Base-by-base conservation (phyloP, 2,888 invertebrate genomes). In the Platycheirus rosarum region DNA sequence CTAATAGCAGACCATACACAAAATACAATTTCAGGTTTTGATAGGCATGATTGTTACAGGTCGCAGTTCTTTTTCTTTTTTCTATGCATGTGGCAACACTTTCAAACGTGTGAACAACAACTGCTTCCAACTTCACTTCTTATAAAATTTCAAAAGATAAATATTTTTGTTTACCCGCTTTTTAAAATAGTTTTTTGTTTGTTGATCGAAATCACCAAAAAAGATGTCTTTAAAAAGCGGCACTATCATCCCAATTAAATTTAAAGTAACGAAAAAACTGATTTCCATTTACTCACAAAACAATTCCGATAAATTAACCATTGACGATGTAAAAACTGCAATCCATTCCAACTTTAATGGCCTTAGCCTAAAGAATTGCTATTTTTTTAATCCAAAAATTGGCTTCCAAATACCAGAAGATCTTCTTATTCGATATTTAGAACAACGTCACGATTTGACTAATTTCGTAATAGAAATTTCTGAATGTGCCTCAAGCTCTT, bases 381-480 rank as follows among this genome's bases (percentile, higher is more conserved):
- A 88, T 80, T 89, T 89, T 84, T 88, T 88, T 65, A 89, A 89
- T 84, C 88, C 88, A 82, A 89, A 88, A 78, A 89, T 89, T 80
- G 89, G 89, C 71, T 89, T 89, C 76, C 88, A 88, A 74, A 89
- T 89, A 85, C 89, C 89, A 44, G 89, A 89, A 73, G 89, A 89
- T 35, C 84, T 89, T 49, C 71, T 89, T 73, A 85, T 89, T 60
- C 86, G 88, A 60, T 89, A 89, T 80, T 86, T 89, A 86, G 88
- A 86, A 37, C 89, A 89, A 84, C 86, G 88, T 13, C 88, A 87
- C 62, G 89, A 89, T 86, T 86, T 89, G 69, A 89, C 89, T 65
- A 89, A 89, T 87, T 89, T 89, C 86, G 87, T 89, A 86, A 87
- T 89, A 87, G 89, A 89, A 87, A 87, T 89, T 84, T 87, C 63